Conservation (phyloP, 1,140 invertebrate species). For the Frieseomelitta varia region DNA sequence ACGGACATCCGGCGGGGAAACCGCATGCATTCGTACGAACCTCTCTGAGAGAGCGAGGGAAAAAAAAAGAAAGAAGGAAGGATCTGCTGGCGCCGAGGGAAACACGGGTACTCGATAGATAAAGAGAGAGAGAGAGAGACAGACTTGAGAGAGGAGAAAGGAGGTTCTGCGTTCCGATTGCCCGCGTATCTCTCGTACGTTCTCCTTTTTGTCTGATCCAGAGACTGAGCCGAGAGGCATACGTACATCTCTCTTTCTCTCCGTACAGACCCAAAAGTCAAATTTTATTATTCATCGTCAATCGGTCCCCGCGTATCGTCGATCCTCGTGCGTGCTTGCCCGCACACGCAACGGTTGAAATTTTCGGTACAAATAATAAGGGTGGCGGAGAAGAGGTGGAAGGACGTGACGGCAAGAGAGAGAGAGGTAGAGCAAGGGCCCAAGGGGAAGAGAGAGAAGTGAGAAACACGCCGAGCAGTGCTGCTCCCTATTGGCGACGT, state of each 20-base stretch:
- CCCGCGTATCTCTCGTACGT: constrained; percentile 32
- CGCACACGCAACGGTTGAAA: constrained; percentile 65
- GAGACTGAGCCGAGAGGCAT: neutral
- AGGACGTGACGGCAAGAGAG: constrained; percentile 35
- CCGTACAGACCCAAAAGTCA: neutral
- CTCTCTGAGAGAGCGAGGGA: constrained; percentile 55
- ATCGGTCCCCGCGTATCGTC: neutral
- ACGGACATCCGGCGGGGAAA: constrained; percentile 56
- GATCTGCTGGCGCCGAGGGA: constrained; percentile 34
- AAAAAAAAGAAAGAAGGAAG: constrained; percentile 40
- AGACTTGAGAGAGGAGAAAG: constrained; percentile 34
- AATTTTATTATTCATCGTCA: neutral
- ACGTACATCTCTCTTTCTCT: neutral
- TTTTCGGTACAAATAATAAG: constrained; percentile 68
- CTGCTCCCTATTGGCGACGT: constrained; percentile 72
- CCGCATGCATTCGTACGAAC: constrained; percentile 45
- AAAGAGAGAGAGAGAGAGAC: neutral
- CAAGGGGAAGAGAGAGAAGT: constrained; percentile 32
- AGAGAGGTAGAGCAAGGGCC: constrained; percentile 27
- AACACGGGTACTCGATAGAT: constrained; percentile 17
- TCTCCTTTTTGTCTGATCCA: constrained; percentile 20
- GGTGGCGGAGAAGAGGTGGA: constrained; percentile 46
- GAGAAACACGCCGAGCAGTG: constrained; percentile 65
- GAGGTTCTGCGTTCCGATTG: constrained; percentile 33
- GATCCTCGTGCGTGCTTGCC: constrained; percentile 31